A percentile compares a stretch with the other conserved stretches of the same genome.
phyloP scores from a whole-genome alignment of 2,113 vertebrate genomes.

The Cavia aperea region DNA sequence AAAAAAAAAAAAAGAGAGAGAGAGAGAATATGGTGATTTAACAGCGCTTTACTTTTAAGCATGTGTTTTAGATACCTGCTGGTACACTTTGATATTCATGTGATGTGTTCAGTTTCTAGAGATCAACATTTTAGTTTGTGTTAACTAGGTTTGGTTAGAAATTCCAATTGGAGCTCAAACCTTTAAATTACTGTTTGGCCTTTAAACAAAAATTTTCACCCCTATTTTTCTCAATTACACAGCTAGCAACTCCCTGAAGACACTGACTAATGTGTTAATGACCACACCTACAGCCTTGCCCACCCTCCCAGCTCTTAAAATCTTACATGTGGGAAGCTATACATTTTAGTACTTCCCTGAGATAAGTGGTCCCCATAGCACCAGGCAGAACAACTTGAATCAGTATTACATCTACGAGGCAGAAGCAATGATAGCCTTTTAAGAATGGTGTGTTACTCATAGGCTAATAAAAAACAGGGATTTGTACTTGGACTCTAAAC shows the following conservation, averaged over 20 bases:
- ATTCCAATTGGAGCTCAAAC: constrained; percentile 14
- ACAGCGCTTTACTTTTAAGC: background rate
- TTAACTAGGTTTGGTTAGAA: constrained; percentile 32
- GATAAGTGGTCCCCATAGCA: constrained; percentile 33
- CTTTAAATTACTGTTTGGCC: constrained; percentile 26
- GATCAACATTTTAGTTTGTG: constrained; percentile 5
- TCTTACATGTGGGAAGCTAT: background rate
- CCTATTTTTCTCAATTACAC: constrained; percentile 30
- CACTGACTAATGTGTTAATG: constrained; percentile 45
- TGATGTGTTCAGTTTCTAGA: constrained; percentile 21
- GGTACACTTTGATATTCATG: constrained; percentile 14
- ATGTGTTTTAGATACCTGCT: constrained; percentile 41
- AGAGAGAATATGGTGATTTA: background rate
- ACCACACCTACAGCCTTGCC: background rate
- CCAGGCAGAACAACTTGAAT: constrained; percentile 39
- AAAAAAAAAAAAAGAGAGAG: too few species aligned
- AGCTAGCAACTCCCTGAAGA: constrained; percentile 35
- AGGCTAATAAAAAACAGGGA: background rate
- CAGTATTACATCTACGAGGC: constrained; percentile 4
- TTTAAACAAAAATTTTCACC: constrained; percentile 18
- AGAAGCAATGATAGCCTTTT: constrained; percentile 3
- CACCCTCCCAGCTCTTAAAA: background rate
- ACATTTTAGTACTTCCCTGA: constrained; percentile 48
- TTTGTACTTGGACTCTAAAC: background rate
- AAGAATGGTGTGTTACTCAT: constrained; percentile 14